A percentile compares a stretch with the other conserved stretches of the same genome.
phyloP scores from a whole-genome alignment of 1,140 invertebrate genomes.

The Lanistes nyassanus region DNA sequence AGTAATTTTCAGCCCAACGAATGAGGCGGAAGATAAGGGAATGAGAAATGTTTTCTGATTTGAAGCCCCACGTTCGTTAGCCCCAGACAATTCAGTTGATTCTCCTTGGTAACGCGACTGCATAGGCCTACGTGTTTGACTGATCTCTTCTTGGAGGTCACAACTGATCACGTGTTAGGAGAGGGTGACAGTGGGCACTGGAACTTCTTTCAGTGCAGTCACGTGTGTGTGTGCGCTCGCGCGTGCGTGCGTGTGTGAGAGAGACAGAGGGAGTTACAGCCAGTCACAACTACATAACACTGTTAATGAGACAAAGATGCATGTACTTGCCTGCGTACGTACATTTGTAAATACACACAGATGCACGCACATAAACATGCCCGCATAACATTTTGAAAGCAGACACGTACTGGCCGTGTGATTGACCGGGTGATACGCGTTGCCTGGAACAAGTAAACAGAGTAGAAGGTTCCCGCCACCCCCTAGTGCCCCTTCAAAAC shows the following conservation, averaged over 20 bases:
- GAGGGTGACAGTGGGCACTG: not conserved
- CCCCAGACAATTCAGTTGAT: too few relatives aligned
- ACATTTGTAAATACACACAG: not conserved
- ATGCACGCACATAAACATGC: not conserved
- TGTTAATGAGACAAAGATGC: too few relatives aligned
- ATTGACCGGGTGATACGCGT: too few relatives aligned
- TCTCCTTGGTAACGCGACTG: too few relatives aligned
- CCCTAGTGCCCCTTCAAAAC: too few relatives aligned
- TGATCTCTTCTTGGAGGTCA: too few relatives aligned
- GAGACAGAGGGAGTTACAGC: not conserved
- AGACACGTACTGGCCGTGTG: not conserved
- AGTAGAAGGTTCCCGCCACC: too few relatives aligned
- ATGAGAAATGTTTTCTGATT: not conserved
- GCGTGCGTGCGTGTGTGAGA: conserved; percentile 1
- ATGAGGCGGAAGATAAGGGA: not conserved
- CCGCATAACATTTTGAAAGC: not conserved
- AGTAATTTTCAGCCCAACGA: too few relatives aligned
- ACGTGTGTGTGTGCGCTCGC: not conserved
- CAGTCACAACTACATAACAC: conserved; percentile 3
- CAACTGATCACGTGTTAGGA: too few relatives aligned
- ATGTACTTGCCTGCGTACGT: not conserved
- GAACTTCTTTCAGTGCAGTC: not conserved
- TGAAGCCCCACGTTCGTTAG: too few relatives aligned
- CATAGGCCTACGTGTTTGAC: too few relatives aligned
- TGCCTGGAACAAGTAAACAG: too few relatives aligned